Conservation (phyloP, 2,797 vertebrate genomes). For the Tarsius wallacei region DNA sequence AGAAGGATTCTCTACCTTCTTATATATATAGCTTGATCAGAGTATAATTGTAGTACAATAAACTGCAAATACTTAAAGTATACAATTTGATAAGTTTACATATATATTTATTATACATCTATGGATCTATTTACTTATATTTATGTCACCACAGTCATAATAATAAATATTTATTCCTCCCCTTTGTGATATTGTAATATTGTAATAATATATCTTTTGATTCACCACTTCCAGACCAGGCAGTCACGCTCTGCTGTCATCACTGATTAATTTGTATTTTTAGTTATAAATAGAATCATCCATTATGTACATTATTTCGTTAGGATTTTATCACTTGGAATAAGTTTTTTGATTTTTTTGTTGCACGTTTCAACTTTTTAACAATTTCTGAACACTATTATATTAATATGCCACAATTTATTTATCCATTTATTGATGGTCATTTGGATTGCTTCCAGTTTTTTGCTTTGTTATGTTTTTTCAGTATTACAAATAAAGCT, state of each 20-base stretch:
- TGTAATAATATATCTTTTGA: background rate
- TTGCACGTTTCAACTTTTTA: background rate
- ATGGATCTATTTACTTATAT: background rate
- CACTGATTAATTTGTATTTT: background rate
- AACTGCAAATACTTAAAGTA: background rate
- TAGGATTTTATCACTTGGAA: background rate
- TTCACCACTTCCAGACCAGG: background rate
- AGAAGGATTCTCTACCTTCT: background rate
- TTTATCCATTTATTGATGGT: background rate
- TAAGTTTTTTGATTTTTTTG: background rate
- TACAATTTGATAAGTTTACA: background rate
- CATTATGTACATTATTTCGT: background rate
- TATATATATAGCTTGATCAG: background rate
- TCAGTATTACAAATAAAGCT: background rate
- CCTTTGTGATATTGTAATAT: background rate
- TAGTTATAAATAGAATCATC: background rate
- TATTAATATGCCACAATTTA: background rate
- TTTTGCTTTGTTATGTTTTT: background rate
- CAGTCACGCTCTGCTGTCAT: background rate
- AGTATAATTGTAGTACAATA: background rate
- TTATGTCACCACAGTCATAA: background rate
- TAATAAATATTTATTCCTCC: background rate
- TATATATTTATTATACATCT: background rate
- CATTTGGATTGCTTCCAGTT: background rate
- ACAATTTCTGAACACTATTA: background rate